phyloP scores from a whole-genome alignment of 2,797 vertebrate species.

The Passerculus sandwichensis region DNA sequence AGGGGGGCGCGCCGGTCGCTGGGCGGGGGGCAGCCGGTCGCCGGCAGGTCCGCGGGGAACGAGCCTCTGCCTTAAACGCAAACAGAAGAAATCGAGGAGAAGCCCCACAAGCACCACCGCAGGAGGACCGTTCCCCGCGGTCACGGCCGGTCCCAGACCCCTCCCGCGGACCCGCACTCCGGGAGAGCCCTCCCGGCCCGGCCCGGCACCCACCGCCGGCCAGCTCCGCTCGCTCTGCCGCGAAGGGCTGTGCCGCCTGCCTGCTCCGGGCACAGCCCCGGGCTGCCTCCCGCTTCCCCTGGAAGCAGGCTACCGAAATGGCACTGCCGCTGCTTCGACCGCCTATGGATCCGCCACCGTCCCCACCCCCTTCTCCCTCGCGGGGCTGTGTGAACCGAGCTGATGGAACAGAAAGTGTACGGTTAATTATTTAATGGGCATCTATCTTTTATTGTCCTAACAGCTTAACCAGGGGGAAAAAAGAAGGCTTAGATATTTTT shows the following conservation, averaged over 20 bases:
- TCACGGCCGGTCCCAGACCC: not conserved
- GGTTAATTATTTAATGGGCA: constrained; percentile 15
- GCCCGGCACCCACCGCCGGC: not conserved
- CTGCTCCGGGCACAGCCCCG: not conserved
- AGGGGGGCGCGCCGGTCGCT: not conserved
- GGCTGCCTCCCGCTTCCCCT: not conserved
- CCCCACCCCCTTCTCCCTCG: constrained; percentile 52
- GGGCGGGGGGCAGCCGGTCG: not conserved
- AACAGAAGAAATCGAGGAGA: not conserved
- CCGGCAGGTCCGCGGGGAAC: not conserved
- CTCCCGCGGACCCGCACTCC: not conserved
- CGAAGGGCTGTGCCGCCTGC: not conserved
- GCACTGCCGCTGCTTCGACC: constrained; percentile 34
- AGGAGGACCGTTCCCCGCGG: not conserved
- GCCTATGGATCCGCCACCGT: not conserved
- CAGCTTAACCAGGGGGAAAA: not conserved
- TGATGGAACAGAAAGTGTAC: constrained; percentile 29
- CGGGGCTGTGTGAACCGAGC: constrained; percentile 31
- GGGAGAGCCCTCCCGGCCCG: not conserved
- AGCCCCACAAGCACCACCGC: not conserved
- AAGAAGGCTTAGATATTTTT: not conserved
- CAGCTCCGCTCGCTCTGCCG: not conserved
- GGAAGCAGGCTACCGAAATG: not conserved
- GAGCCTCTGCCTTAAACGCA: constrained; percentile 7
- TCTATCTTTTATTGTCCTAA: constrained; percentile 2